These are phyloP conservation scores for Eristalis tenax DNA, from an alignment of 2,888 invertebrate species.

Conservation along the genomic window DNA sequence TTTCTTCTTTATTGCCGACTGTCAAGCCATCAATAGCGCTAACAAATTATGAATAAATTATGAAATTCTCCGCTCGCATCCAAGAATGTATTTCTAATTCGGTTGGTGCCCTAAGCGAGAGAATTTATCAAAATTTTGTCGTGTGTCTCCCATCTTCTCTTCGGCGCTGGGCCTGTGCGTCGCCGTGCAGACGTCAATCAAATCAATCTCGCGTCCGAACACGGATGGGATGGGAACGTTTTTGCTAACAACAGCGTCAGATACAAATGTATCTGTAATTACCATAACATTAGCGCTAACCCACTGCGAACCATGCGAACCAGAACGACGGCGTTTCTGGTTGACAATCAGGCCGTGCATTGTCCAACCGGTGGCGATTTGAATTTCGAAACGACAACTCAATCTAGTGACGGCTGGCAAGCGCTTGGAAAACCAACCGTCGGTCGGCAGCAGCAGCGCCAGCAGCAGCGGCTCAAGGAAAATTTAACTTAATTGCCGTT, in stretches of 20 bases:
- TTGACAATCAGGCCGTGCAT: no score
- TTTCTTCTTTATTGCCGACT: slow-evolving; percentile 52
- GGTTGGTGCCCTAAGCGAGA: slow-evolving; percentile 15
- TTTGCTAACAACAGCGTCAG: slow-evolving; percentile 16
- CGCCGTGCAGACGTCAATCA: not conserved
- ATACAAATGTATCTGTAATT: slow-evolving; percentile 32
- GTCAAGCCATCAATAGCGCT: slow-evolving; percentile 37
- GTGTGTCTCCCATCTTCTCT: not conserved
- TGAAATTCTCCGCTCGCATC: not conserved
- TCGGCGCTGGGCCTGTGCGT: not conserved
- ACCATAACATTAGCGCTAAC: slow-evolving; percentile 59
- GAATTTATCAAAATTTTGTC: slow-evolving; percentile 42
- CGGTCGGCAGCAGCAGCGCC: not conserved
- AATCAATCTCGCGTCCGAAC: not conserved
- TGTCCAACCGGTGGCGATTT: slow-evolving; percentile 18
- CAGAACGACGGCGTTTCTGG: not conserved
- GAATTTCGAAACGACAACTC: slow-evolving; percentile 44
- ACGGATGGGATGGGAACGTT: not conserved
- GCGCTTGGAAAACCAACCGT: not conserved
- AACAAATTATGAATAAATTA: slow-evolving; percentile 63
- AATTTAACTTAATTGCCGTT: slow-evolving; percentile 58
- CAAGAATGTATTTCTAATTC: not conserved
- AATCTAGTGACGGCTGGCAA: slow-evolving; percentile 34
- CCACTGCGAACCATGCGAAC: not conserved
- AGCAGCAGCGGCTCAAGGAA: not conserved